phyloP scores from a whole-genome alignment of 2,888 invertebrate species.

The Agriopis leucophaearia region DNA sequence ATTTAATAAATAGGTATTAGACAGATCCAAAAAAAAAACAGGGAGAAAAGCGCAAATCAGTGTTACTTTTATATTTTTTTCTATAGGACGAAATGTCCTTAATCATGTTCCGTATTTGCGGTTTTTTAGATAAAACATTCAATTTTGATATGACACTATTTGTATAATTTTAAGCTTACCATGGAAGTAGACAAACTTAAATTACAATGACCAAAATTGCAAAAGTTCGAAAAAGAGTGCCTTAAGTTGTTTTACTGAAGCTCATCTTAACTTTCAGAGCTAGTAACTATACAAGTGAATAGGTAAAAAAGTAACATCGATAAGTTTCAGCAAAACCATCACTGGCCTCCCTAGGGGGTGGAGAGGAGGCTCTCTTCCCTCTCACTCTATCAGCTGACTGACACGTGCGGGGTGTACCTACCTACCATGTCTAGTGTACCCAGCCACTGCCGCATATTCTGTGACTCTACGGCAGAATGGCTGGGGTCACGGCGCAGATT shows the following conservation, averaged over 20 bases:
- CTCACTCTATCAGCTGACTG: conserved; percentile 82
- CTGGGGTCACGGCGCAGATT: conserved; percentile 31
- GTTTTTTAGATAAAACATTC: no score
- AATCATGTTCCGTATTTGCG: no score
- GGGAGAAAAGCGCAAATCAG: no score
- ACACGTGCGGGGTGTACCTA: conserved; percentile 76
- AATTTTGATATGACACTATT: no score
- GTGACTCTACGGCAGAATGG: conserved; percentile 30
- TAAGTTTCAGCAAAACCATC: conserved; percentile 33
- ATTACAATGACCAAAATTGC: no score
- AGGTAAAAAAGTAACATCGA: conserved; percentile 40
- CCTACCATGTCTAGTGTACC: conserved; percentile 73
- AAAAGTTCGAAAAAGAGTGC: no score
- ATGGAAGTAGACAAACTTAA: no score
- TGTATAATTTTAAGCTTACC: no score
- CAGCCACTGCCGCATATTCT: conserved; percentile 6
- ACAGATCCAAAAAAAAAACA: no score
- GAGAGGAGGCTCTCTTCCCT: conserved; percentile 59
- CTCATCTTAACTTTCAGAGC: conserved; percentile 3
- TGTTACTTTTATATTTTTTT: no score
- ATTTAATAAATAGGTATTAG: no score
- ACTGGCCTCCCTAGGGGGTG: conserved; percentile 42
- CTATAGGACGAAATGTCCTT: no score
- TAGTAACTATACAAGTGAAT: background rate
- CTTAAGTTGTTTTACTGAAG: background rate